A percentile compares a stretch with the other conserved stretches of the same genome.
Evolutionary conservation across 2,113 vertebrate genomes (phyloP).

Genomic region (Nothobranchius furzeri): DNA sequence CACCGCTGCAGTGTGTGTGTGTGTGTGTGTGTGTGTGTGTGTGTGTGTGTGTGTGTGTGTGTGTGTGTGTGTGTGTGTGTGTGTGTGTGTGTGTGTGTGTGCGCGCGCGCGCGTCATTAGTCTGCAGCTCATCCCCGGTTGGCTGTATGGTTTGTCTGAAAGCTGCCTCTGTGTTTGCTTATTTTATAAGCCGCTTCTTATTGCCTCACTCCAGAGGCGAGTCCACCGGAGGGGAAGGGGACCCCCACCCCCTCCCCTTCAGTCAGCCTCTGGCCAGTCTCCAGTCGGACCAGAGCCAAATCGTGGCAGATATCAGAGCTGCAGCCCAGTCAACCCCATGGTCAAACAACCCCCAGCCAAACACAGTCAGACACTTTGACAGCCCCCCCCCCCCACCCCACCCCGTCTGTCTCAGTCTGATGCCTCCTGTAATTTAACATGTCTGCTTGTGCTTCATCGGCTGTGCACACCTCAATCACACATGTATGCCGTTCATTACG

Average conservation of each 20-base stretch:
- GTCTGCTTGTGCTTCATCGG: conserved; percentile 58
- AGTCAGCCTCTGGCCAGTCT: conserved; percentile 55
- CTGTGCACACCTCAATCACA: conserved; percentile 37
- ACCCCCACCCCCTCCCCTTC: conserved; percentile 46
- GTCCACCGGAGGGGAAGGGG: conserved; percentile 52
- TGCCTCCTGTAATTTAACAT: conserved; percentile 76
- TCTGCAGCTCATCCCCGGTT: conserved; percentile 53
- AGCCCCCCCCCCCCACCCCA: conserved; percentile 14
- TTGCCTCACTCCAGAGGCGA: conserved; percentile 66
- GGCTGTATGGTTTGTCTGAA: conserved; percentile 58
- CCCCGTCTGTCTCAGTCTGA: conserved; percentile 71
- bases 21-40: neutral
- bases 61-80: conserved; percentile 10
- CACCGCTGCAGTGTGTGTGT: neutral
- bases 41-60: conserved; percentile 10
- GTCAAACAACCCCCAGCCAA: conserved; percentile 66
- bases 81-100: neutral
- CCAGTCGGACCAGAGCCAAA: conserved; percentile 58
- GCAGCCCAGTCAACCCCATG: conserved; percentile 57
- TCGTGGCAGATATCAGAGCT: conserved; percentile 64
- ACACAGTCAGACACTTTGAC: conserved; percentile 70
- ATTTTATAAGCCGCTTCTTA: conserved; percentile 75
- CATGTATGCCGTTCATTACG: conserved; percentile 19
- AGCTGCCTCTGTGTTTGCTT: conserved; percentile 68
- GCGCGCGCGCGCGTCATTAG: conserved; percentile 19